Percentiles rank a stretch among this genome's conserved stretches.
phyloP scores from a whole-genome alignment of 2,113 vertebrate species.

The Telmatochromis bifrenatus region DNA sequence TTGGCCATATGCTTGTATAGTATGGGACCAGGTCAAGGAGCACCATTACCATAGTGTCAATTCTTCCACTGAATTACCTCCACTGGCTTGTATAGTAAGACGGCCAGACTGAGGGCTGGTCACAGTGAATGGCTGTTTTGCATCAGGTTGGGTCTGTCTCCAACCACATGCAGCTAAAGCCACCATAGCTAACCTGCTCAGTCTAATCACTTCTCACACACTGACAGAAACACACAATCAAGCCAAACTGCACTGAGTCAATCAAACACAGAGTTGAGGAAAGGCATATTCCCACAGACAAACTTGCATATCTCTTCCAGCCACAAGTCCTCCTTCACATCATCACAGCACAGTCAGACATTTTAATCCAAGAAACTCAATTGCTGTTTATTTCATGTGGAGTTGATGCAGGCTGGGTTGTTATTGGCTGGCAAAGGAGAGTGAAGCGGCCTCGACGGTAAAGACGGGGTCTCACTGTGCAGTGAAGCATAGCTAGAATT shows the following conservation, averaged over 20 bases:
- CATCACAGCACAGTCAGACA: not conserved
- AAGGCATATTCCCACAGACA: not conserved
- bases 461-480: not conserved
- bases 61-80: conserved; percentile 2
- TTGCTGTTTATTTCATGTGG: not conserved
- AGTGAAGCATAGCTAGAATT: not conserved
- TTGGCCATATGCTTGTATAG: not conserved
- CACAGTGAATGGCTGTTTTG: conserved; percentile 25
- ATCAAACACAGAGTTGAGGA: not conserved
- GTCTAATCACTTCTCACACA: conserved; percentile 11
- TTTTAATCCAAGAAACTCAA: not conserved
- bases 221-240: not conserved
- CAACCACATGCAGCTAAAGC: conserved; percentile 58
- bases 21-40: conserved; percentile 1
- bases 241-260: not conserved
- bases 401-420: not conserved
- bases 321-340: not conserved
- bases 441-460: not conserved
- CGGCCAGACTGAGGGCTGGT: not conserved
- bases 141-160: conserved; percentile 32
- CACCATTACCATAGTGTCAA: conserved; percentile 5
- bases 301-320: not conserved
- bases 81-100: not conserved
- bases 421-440: not conserved
- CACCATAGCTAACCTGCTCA: conserved; percentile 54